These are phyloP conservation scores for Drosophila seguyi DNA, from an alignment of 1,140 invertebrate species.

Conservation along the genomic window DNA sequence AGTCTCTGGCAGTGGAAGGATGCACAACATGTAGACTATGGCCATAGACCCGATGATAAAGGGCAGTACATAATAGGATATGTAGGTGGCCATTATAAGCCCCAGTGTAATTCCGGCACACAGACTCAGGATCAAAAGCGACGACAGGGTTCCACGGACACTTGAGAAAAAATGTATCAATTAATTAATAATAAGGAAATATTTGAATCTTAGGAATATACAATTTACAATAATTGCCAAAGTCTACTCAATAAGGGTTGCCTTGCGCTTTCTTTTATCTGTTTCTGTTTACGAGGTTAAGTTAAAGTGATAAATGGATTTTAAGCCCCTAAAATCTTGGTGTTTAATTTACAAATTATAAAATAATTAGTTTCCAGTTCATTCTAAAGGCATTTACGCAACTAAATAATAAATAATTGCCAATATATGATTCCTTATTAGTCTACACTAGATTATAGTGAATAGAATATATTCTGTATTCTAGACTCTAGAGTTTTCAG, in stretches of 20 bases:
- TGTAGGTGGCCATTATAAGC: constrained; percentile 42
- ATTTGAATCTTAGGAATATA: not conserved
- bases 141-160: constrained; percentile 60
- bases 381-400: too few species aligned
- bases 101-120: constrained; percentile 58
- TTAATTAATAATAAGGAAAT: not conserved
- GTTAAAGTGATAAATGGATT: not conserved
- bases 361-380: too few species aligned
- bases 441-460: not conserved
- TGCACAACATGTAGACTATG: constrained; percentile 36
- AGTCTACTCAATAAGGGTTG: not conserved
- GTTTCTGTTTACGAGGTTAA: not conserved
- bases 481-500: not conserved
- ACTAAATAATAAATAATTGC: not conserved
- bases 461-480: not conserved
- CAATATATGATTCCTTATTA: not conserved
- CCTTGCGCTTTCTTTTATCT: not conserved
- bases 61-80: constrained; percentile 58
- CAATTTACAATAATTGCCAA: too few species aligned
- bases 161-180: constrained; percentile 20
- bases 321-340: not conserved
- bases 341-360: too few species aligned
- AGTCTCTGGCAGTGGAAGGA: constrained; percentile 55
- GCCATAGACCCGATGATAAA: constrained; percentile 47
- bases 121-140: constrained; percentile 52